Conservation (phyloP, 2,888 invertebrate genomes). For the Punctoribates punctum region DNA sequence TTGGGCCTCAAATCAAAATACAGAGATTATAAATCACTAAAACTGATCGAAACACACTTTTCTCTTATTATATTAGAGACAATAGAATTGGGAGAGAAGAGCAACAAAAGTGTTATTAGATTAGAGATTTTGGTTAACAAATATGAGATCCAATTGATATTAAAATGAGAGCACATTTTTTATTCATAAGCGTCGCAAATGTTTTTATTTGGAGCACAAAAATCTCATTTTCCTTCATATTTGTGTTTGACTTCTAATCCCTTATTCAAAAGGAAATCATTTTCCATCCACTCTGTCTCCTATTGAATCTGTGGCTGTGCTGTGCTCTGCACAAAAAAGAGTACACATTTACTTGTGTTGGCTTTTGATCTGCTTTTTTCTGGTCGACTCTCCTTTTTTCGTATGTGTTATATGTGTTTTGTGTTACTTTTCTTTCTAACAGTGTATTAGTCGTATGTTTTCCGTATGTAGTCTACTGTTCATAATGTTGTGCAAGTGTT, state of each 20-base stretch:
- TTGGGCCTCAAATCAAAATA: slow-evolving; percentile 2
- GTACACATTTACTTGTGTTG: slow-evolving; percentile 19
- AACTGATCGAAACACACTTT: neutral
- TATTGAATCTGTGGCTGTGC: neutral
- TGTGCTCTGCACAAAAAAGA: neutral
- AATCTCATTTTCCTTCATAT: neutral
- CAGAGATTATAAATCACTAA: slow-evolving; percentile 14
- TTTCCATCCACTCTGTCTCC: slow-evolving; percentile 17
- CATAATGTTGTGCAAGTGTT: slow-evolving; percentile 25
- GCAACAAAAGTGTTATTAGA: slow-evolving; percentile 25
- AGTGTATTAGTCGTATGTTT: neutral
- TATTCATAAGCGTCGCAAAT: slow-evolving; percentile 18
- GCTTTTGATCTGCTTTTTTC: slow-evolving; percentile 28
- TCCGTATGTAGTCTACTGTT: neutral
- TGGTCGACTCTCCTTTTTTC: neutral
- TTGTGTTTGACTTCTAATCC: slow-evolving; percentile 12
- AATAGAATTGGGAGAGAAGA: neutral
- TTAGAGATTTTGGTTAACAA: slow-evolving; percentile 5
- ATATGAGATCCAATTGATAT: slow-evolving; percentile 13
- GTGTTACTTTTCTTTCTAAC: neutral
- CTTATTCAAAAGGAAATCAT: slow-evolving; percentile 35
- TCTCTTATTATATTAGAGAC: neutral
- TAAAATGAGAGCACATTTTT: slow-evolving; percentile 1
- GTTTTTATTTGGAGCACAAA: neutral
- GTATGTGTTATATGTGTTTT: slow-evolving; percentile 2